Evolutionary conservation across 2,888 invertebrate genomes (phyloP).

Genomic region (Tiphia femorata): DNA sequence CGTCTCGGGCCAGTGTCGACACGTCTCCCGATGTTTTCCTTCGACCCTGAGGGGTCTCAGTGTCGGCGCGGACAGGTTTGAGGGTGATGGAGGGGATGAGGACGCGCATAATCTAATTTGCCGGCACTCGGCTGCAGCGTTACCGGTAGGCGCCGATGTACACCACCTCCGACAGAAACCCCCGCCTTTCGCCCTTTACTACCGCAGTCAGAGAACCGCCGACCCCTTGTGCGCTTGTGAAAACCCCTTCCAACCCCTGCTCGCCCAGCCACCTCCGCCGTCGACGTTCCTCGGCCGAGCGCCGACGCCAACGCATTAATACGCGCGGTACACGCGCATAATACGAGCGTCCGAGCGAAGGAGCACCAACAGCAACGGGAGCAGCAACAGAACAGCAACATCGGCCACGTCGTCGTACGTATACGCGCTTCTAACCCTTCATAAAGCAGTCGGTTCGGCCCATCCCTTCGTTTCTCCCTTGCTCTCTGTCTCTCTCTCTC

Average conservation of each 20-base stretch:
- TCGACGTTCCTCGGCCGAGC: slow-evolving; percentile 20
- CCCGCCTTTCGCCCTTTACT: background rate
- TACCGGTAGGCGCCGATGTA: slow-evolving; percentile 47
- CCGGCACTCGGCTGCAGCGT: slow-evolving; percentile 45
- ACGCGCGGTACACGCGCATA: slow-evolving; percentile 35
- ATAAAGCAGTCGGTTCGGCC: too few species aligned
- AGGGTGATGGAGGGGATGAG: too few species aligned
- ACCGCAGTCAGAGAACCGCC: too few species aligned
- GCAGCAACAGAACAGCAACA: too few species aligned
- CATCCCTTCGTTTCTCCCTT: too few species aligned
- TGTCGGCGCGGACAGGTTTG: slow-evolving; percentile 36
- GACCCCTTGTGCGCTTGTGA: too few species aligned
- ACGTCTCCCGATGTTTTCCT: slow-evolving; percentile 34
- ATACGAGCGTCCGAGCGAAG: slow-evolving; percentile 35
- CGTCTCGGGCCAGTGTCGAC: background rate
- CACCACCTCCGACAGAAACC: slow-evolving; percentile 31
- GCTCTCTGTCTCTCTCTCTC: too few species aligned
- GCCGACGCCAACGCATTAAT: slow-evolving; percentile 39
- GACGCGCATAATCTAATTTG: slow-evolving; percentile 57
- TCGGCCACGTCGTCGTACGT: too few species aligned
- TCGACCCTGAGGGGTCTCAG: slow-evolving; percentile 25
- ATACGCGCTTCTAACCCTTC: too few species aligned
- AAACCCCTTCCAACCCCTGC: slow-evolving; percentile 1
- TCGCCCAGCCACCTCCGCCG: slow-evolving; percentile 24
- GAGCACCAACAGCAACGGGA: too few species aligned